Percentiles rank a stretch among this genome's conserved stretches.
Evolutionary conservation across 2,797 vertebrate genomes (phyloP).

Genomic region (Hipposideros larvatus): DNA sequence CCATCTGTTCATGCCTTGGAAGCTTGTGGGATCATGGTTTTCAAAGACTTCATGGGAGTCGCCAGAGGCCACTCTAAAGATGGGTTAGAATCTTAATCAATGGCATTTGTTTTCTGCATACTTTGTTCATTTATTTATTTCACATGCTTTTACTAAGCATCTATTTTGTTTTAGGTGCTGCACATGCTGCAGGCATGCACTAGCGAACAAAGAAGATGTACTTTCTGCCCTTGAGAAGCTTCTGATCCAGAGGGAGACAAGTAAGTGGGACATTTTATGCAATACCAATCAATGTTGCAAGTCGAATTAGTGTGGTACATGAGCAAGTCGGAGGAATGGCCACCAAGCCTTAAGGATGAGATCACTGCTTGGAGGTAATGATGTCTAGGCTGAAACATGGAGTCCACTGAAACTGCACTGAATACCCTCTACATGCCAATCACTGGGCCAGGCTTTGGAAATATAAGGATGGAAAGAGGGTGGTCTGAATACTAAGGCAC

Average conservation of each 20-base stretch:
- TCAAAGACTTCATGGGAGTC: constrained; percentile 52
- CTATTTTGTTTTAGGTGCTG: not conserved
- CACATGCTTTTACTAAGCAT: not conserved
- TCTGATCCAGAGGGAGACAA: not conserved
- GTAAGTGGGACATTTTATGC: not conserved
- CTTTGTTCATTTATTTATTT: not conserved
- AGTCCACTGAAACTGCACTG: too few relatives aligned
- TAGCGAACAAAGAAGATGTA: not conserved
- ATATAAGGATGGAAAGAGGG: not conserved
- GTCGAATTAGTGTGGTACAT: not conserved
- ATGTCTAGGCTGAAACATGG: not conserved
- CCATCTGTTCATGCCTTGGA: constrained; percentile 27
- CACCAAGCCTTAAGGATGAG: not conserved
- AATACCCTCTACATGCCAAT: fast-evolving
- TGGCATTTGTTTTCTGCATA: not conserved
- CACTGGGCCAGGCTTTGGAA: not conserved
- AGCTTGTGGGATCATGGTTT: constrained; percentile 59
- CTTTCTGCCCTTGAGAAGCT: not conserved
- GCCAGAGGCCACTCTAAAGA: constrained; percentile 16
- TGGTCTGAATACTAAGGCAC: not conserved
- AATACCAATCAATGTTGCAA: not conserved
- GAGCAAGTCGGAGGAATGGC: not conserved
- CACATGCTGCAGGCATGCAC: not conserved
- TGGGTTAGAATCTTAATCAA: not conserved
- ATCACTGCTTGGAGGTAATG: not conserved